Evolutionary conservation across 2,113 vertebrate species (phyloP).

Genomic region (Hirundichthys speculiger): DNA sequence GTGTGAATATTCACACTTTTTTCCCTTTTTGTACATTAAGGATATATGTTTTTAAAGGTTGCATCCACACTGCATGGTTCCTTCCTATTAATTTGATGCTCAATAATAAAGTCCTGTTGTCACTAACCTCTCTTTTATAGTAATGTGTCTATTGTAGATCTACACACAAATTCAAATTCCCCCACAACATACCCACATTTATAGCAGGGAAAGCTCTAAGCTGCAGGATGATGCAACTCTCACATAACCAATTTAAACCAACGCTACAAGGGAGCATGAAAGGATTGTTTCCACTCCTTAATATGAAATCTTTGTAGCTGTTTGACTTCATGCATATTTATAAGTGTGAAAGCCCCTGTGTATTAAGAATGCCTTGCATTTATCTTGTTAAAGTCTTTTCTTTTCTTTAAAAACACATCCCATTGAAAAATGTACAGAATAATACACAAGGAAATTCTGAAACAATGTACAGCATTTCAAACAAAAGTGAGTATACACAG

Average conservation of each 20-base stretch:
- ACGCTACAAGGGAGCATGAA: conserved; percentile 35
- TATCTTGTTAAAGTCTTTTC: conserved; percentile 46
- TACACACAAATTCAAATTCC: conserved; percentile 2
- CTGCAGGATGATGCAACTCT: conserved; percentile 41
- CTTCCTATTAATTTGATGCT: conserved; percentile 1
- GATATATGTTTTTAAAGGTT: not conserved
- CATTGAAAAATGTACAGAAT: not conserved
- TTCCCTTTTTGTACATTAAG: not conserved
- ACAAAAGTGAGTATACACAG: not conserved
- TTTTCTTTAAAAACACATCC: no score
- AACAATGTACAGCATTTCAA: no score
- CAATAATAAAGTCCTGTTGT: conserved; percentile 2
- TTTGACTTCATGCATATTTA: conserved; percentile 77
- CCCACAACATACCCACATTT: not conserved
- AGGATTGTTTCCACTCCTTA: conserved; percentile 64
- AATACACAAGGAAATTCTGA: not conserved
- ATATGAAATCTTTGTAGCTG: conserved; percentile 61
- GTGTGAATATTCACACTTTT: not conserved
- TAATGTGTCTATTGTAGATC: not conserved
- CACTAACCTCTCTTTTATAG: conserved; percentile 13
- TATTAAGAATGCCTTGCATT: conserved; percentile 59
- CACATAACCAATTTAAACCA: conserved; percentile 41
- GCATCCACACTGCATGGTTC: not conserved
- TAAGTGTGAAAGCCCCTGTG: conserved; percentile 27
- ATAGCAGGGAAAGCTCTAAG: conserved; percentile 17